These are phyloP conservation scores for Dallia pectoralis DNA, from an alignment of 2,797 vertebrate genomes.

Conservation along the genomic window DNA sequence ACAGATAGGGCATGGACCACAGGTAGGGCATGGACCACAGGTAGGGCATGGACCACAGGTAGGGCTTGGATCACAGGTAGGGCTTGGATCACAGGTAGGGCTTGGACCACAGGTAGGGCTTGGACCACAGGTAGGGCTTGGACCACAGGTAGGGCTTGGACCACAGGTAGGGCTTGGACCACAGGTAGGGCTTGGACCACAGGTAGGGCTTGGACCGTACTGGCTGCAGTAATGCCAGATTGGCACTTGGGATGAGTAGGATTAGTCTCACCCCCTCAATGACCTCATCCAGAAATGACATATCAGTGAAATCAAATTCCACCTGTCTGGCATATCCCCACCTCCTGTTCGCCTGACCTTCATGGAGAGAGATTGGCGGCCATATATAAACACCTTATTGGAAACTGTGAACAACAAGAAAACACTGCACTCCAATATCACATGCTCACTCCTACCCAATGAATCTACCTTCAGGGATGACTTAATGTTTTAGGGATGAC, in stretches of 20 bases:
- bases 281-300: slow-evolving; percentile 54
- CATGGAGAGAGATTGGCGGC: background rate
- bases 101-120: too few relatives aligned
- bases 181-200: too few relatives aligned
- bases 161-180: too few relatives aligned
- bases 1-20: too few relatives aligned
- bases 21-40: too few relatives aligned
- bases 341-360: slow-evolving; percentile 14
- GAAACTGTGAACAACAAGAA: slow-evolving; percentile 31
- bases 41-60: too few relatives aligned
- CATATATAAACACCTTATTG: slow-evolving; percentile 33
- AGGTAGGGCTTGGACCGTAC: background rate
- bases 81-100: too few relatives aligned
- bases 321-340: slow-evolving; percentile 58
- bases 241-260: background rate
- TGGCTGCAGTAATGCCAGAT: background rate
- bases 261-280: slow-evolving; percentile 6
- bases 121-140: too few relatives aligned
- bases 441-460: background rate
- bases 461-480: slow-evolving; percentile 1
- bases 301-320: slow-evolving; percentile 53
- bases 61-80: too few relatives aligned
- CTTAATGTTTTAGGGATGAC: too few relatives aligned
- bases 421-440: background rate
- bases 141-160: too few relatives aligned